Evolutionary conservation across 1,140 invertebrate genomes (phyloP).

Genomic region (Babylonia areolata): DNA sequence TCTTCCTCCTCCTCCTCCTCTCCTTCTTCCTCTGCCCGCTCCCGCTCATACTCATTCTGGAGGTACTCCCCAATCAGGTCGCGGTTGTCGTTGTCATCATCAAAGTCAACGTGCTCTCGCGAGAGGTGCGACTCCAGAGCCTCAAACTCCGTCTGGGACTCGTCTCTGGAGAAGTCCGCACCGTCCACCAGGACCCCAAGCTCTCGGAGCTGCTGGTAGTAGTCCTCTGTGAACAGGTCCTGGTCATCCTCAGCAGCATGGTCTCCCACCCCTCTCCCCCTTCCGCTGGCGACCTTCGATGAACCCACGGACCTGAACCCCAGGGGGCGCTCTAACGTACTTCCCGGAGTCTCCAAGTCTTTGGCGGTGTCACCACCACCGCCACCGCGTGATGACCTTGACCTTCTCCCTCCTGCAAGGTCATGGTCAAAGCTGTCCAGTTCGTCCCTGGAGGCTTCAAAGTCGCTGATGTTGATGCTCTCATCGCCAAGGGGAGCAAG

Average conservation of each 20-base stretch:
- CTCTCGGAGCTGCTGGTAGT: constrained; percentile 68
- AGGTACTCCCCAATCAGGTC: constrained; percentile 63
- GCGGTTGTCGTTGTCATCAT: constrained; percentile 41
- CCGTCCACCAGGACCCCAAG: constrained; percentile 71
- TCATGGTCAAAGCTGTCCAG: constrained; percentile 61
- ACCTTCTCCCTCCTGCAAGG: background rate
- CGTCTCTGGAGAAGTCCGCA: constrained; percentile 58
- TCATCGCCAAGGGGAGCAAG: constrained; percentile 39
- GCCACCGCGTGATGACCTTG: background rate
- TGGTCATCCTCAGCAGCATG: constrained; percentile 9
- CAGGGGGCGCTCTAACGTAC: constrained; percentile 38
- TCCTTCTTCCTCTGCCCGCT: constrained; percentile 39
- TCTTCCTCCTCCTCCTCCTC: constrained; percentile 22
- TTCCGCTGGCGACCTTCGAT: background rate
- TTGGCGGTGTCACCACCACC: background rate
- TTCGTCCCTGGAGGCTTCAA: constrained; percentile 71
- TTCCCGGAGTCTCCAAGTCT: constrained; percentile 34
- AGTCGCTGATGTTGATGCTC: constrained; percentile 68
- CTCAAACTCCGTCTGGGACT: constrained; percentile 66
- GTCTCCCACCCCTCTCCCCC: background rate
- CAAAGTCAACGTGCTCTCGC: constrained; percentile 46
- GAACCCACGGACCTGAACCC: background rate
- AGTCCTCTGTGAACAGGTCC: constrained; percentile 66
- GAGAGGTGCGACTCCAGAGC: constrained; percentile 59
- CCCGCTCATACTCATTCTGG: constrained; percentile 40